phyloP scores from a whole-genome alignment of 92 coral and sea anemone genomes.

The Diadumene lineata region DNA sequence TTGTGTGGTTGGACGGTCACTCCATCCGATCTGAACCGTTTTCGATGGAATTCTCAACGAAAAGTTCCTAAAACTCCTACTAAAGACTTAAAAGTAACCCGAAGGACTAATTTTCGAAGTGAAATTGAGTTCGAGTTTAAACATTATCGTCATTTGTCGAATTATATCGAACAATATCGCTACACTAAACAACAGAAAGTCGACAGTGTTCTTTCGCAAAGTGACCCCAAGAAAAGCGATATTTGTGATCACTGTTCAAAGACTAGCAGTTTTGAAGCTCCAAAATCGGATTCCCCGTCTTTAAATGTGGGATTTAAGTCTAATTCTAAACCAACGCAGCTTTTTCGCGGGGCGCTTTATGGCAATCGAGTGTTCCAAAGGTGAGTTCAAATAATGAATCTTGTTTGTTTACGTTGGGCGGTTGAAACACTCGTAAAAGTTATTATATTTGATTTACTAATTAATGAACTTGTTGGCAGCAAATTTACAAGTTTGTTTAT shows the following conservation, averaged over 20 bases:
- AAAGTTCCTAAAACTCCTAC: slow-evolving; percentile 18
- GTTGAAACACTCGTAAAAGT: neutral
- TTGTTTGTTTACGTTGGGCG: neutral
- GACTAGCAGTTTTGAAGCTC: slow-evolving; percentile 1
- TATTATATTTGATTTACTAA: neutral
- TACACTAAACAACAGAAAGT: slow-evolving; percentile 41
- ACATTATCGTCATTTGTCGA: slow-evolving; percentile 37
- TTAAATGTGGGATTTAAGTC: slow-evolving; percentile 32
- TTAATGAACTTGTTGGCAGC: neutral
- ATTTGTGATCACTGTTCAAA: slow-evolving; percentile 19
- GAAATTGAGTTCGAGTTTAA: slow-evolving; percentile 47
- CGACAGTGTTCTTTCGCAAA: slow-evolving; percentile 24
- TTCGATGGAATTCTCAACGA: slow-evolving; percentile 18
- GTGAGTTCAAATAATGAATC: neutral
- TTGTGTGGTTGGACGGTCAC: slow-evolving; percentile 50
- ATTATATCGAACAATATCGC: slow-evolving; percentile 66
- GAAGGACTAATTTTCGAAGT: slow-evolving; percentile 10
- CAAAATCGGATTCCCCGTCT: neutral
- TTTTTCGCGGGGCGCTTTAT: neutral
- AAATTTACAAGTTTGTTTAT: no score
- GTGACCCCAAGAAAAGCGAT: slow-evolving; percentile 1
- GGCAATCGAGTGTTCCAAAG: neutral
- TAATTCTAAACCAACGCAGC: slow-evolving; percentile 30
- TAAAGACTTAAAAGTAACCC: slow-evolving; percentile 12
- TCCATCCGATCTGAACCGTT: slow-evolving; percentile 14